Evolutionary conservation across 53 echinoderm and acorn worm genomes (phyloP), one percentile per base, ranked within the genome.

Genomic region (Glandiceps talaboti): DNA sequence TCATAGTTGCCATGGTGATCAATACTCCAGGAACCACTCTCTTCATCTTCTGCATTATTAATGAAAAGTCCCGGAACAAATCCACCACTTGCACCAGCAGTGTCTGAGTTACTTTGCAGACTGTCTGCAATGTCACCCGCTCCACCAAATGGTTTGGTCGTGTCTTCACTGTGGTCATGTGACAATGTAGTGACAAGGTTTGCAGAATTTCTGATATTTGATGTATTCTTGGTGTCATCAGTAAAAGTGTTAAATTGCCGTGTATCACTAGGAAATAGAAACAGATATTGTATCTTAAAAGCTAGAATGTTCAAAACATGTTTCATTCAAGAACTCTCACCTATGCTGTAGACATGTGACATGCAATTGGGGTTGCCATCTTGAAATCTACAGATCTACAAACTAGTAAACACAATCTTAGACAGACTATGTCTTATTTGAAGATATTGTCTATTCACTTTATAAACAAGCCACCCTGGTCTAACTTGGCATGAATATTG

Each of bases 1-100:
- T 73, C 76, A 28, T 81, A 75, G 33, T 83, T 81, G n/a, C 85
- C 90, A 0, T 85, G 81, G 75, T 92, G 93, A 14, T 87, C 93
- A 14, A 93, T 87, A 74, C 97, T 91, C 81, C 92, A 97, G 25
- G 97, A 93, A 14, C 91, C 91, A 31, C 96, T 96, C 28, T 90
- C 93, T 0, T 97, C 97, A 30, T 85, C 82, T n/a, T 82, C 76
- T n/a, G n/a, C n/a, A n/a, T 79, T 72, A n/a, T 30, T 30, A 1
- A 20, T 20, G 20, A 45, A 20, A 45, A 12, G 6, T 20, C 6
- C 20, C 6, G 64, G 64, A 6, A 45, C 64, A 45, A 45, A 45
- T 45, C 64, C 64, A 45, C 64, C 64, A 45, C 64, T 45, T 45
- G 64, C 64, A 12, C 64, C 64, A n/a, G n/a, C n/a, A 45, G 64